These are phyloP conservation scores for Cladorhizidae sp. DNA, from an alignment of 37 sponge, comb jelly and placozoan genomes.

Conservation along the genomic window DNA sequence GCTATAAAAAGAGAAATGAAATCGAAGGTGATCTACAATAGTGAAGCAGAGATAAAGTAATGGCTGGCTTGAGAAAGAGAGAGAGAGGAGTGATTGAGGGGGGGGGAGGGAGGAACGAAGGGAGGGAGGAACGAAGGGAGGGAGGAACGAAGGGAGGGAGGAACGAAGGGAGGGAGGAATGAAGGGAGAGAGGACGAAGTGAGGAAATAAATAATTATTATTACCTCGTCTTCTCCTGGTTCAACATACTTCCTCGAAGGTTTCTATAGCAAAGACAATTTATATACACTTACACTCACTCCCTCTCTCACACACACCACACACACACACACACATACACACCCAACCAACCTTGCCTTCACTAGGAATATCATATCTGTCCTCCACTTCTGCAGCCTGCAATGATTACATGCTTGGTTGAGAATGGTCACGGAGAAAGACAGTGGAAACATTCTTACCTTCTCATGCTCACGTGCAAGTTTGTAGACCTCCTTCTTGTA, in stretches of 20 bases:
- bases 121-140: background rate
- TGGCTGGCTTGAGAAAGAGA: too few species aligned
- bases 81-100: background rate
- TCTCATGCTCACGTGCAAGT: constrained; percentile 73
- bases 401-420: background rate
- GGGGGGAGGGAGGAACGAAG: background rate
- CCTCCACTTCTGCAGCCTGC: constrained; percentile 83
- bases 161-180: background rate
- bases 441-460: constrained; percentile 50
- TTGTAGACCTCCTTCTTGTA: constrained; percentile 61
- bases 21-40: too few species aligned
- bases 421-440: too few species aligned
- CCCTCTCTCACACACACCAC: background rate
- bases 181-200: background rate
- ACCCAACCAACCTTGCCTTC: constrained; percentile 35
- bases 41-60: too few species aligned
- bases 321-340: background rate
- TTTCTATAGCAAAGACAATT: constrained; percentile 44
- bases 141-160: background rate
- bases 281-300: too few species aligned
- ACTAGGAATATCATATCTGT: constrained; percentile 86
- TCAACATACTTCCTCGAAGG: constrained; percentile 60
- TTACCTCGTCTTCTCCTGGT: constrained; percentile 69
- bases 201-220: background rate
- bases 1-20: too few species aligned